Evolutionary conservation across 2,888 invertebrate genomes (phyloP).

Genomic region (Geophilus truncorum): DNA sequence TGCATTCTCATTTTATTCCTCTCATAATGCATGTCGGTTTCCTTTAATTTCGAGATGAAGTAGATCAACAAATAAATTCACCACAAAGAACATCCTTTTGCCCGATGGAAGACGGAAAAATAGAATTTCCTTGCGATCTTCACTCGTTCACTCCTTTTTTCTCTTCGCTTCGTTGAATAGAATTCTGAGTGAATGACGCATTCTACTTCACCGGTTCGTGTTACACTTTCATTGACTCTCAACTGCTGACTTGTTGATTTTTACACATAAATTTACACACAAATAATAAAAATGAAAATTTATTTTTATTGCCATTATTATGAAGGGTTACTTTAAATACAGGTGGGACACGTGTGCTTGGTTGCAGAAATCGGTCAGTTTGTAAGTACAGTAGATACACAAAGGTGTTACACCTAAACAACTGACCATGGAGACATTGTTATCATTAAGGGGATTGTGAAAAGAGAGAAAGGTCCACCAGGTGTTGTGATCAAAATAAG

Average conservation of each 20-base stretch:
- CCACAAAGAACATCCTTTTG: slow-evolving; percentile 18
- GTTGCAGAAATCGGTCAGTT: slow-evolving; percentile 1
- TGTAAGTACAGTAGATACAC: not conserved
- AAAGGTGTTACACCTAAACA: slow-evolving; percentile 14
- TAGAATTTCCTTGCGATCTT: not conserved
- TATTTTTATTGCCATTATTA: not conserved
- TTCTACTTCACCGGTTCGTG: not conserved
- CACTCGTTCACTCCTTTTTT: not conserved
- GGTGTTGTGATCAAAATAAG: slow-evolving; percentile 21
- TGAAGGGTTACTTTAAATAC: not conserved
- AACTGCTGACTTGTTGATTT: not conserved
- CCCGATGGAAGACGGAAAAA: slow-evolving; percentile 10
- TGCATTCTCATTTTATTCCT: slow-evolving; percentile 7
- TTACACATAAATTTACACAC: too few relatives aligned
- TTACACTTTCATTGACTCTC: not conserved
- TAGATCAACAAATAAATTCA: slow-evolving; percentile 23
- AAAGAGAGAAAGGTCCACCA: slow-evolving; percentile 8
- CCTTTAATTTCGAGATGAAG: slow-evolving; percentile 27
- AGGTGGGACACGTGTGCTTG: too few relatives aligned
- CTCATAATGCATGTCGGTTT: slow-evolving; percentile 23
- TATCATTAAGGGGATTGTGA: slow-evolving; percentile 17
- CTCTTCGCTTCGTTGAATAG: not conserved
- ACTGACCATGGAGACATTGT: slow-evolving; percentile 25
- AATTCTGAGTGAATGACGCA: not conserved
- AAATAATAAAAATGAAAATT: not conserved